Percentiles rank a stretch among this genome's conserved stretches.
phyloP scores from a whole-genome alignment of 2,888 invertebrate species.

The Monopis laevigella region DNA sequence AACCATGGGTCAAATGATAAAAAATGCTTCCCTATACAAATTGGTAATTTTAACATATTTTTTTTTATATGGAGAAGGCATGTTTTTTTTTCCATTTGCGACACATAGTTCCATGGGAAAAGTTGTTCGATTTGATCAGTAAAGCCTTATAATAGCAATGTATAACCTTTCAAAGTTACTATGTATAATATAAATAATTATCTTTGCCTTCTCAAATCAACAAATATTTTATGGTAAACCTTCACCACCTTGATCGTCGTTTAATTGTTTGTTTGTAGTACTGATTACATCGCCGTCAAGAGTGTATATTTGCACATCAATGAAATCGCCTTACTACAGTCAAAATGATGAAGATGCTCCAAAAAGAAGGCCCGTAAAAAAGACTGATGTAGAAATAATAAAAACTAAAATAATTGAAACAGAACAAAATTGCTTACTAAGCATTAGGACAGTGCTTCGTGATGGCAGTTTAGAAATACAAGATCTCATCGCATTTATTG shows the following conservation, averaged over 20 bases:
- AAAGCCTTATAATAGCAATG: too few species aligned
- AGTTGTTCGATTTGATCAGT: too few species aligned
- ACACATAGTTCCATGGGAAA: too few species aligned
- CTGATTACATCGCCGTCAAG: constrained; percentile 66
- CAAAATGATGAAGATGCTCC: constrained; percentile 44
- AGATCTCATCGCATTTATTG: constrained; percentile 58
- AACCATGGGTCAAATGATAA: too few species aligned
- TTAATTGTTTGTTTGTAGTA: constrained; percentile 38
- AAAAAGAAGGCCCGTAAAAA: constrained; percentile 20
- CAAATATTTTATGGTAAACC: too few species aligned
- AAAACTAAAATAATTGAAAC: constrained; percentile 34
- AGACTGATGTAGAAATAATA: constrained; percentile 29
- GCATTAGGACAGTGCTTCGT: constrained; percentile 44
- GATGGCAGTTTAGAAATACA: constrained; percentile 59
- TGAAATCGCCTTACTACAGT: constrained; percentile 51
- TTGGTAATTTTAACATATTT: too few species aligned
- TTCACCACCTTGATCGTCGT: constrained; percentile 29
- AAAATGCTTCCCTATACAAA: too few species aligned
- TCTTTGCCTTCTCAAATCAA: too few species aligned
- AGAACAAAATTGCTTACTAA: constrained; percentile 47
- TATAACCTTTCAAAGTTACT: too few species aligned
- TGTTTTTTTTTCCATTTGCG: too few species aligned
- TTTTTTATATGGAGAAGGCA: too few species aligned
- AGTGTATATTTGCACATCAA: constrained; percentile 58
- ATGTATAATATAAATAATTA: too few species aligned